Conservation (phyloP, 2,888 invertebrate species). For the Xestia c-nigrum region DNA sequence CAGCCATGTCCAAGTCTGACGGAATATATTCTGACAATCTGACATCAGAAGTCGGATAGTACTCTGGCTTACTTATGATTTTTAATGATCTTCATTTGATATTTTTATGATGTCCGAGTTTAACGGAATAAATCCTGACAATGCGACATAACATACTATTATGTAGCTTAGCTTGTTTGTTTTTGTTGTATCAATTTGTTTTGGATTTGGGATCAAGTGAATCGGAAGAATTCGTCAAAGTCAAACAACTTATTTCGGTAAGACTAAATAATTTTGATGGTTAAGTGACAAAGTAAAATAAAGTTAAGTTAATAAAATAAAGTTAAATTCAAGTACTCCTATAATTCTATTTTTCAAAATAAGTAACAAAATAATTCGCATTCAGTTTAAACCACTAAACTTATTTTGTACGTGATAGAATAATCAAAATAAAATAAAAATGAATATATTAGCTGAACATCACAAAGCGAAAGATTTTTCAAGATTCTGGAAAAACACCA, state of each 20-base stretch:
- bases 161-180: not conserved
- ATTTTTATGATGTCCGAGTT: not conserved
- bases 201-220: not conserved
- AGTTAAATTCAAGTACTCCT: not conserved
- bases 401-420: constrained; percentile 33
- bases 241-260: not conserved
- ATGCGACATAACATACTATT: too few species aligned
- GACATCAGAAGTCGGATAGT: constrained; percentile 1
- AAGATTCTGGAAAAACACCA: too few species aligned
- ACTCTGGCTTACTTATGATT: not conserved
- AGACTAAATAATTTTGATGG: not conserved
- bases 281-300: not conserved
- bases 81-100: not conserved
- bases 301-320: too few species aligned
- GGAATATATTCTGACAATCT: not conserved
- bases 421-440: too few species aligned
- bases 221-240: not conserved
- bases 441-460: too few species aligned
- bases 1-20: not conserved
- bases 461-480: too few species aligned
- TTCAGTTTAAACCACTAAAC: constrained; percentile 22
- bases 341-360: not conserved
- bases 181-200: too few species aligned
- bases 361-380: constrained; percentile 6
- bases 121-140: not conserved